Percentiles rank a stretch among this genome's conserved stretches.
phyloP scores from a whole-genome alignment of 2,888 invertebrate genomes.

The Griposia aprilina region DNA sequence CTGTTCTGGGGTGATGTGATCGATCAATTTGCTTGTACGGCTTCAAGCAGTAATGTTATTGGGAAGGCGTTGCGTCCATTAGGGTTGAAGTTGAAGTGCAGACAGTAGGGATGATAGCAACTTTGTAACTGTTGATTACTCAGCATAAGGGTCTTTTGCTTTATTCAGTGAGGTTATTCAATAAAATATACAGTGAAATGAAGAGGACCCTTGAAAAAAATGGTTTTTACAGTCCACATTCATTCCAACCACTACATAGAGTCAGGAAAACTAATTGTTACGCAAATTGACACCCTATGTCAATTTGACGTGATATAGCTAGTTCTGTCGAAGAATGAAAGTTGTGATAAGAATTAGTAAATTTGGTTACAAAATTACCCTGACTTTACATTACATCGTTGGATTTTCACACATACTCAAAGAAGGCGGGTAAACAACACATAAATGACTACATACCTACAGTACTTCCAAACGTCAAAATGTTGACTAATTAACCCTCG shows the following conservation, averaged over 20 bases:
- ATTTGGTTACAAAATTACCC: too few species aligned
- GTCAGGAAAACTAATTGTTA: too few species aligned
- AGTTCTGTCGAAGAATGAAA: too few species aligned
- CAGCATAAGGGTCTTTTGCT: background rate
- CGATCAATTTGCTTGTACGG: constrained; percentile 70
- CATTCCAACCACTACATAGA: too few species aligned
- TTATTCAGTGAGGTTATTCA: background rate
- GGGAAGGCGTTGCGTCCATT: constrained; percentile 41
- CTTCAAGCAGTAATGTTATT: constrained; percentile 51
- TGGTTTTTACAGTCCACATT: background rate
- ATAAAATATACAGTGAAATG: too few species aligned
- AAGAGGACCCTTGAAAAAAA: too few species aligned
- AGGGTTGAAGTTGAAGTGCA: constrained; percentile 27
- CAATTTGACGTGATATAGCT: too few species aligned
- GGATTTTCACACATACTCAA: background rate
- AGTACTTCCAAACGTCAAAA: constrained; percentile 41
- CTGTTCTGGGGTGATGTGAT: constrained; percentile 65
- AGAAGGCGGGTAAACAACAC: background rate
- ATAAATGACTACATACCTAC: background rate
- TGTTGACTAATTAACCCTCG: constrained; percentile 57
- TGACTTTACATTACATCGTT: background rate
- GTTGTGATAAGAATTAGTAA: too few species aligned
- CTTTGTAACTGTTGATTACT: constrained; percentile 14
- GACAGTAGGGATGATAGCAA: background rate
- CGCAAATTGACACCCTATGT: too few species aligned